phyloP scores from a whole-genome alignment of 2,888 invertebrate genomes.

The Drosophila peninsularis region DNA sequence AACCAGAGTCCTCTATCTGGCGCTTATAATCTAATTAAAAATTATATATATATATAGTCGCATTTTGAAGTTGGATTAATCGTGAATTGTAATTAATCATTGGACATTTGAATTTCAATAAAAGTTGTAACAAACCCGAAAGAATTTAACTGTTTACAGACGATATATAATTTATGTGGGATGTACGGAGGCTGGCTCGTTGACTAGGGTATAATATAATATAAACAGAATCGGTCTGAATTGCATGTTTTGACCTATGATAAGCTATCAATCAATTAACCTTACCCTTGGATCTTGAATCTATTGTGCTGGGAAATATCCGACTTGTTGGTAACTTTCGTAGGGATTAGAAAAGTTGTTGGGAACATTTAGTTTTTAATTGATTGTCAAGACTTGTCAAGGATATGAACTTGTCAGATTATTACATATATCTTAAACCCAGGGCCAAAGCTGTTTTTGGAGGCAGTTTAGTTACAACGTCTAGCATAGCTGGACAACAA shows the following conservation, averaged over 20 bases:
- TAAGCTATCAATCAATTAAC: no score
- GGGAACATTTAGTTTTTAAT: not conserved
- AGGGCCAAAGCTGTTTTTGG: no score
- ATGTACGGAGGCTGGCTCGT: not conserved
- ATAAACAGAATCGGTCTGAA: not conserved
- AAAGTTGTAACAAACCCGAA: conserved; percentile 50
- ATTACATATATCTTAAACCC: no score
- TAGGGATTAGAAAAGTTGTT: no score
- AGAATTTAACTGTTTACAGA: not conserved
- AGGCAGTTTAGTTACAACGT: no score
- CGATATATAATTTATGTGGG: not conserved
- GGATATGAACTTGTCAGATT: no score
- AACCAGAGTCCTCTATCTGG: conserved; percentile 31
- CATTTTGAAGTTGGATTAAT: conserved; percentile 71
- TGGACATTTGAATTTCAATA: conserved; percentile 76
- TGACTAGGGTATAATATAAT: not conserved
- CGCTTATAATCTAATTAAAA: conserved; percentile 45
- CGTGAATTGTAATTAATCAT: conserved; percentile 73
- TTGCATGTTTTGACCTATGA: no score
- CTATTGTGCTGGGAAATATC: no score
- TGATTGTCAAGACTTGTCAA: not conserved
- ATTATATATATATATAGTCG: conserved; percentile 52
- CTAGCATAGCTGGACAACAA: not conserved
- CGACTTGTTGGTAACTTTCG: no score
- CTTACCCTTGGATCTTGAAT: no score